Percentiles rank a stretch among this genome's conserved stretches.
These are phyloP conservation scores for Pelosia muscerda DNA, from an alignment of 2,888 invertebrate genomes.

Conservation along the genomic window DNA sequence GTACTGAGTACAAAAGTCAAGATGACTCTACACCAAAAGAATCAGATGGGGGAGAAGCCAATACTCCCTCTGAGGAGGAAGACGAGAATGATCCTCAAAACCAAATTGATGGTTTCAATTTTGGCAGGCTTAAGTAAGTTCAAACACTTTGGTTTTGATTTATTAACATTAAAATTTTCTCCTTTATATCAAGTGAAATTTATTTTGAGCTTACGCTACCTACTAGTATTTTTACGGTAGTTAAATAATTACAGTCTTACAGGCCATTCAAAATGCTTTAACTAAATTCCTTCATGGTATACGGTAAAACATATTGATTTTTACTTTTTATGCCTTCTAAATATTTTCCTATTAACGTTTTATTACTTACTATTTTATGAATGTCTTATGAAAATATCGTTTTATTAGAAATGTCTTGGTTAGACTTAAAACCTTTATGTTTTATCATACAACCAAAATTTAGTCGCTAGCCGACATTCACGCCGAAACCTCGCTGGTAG, in stretches of 20 bases:
- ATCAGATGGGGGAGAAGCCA: conserved; percentile 78
- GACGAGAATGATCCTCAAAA: conserved; percentile 89
- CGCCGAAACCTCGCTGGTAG: background rate
- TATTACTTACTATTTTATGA: too few relatives aligned
- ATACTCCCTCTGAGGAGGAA: conserved; percentile 79
- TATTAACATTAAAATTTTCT: background rate
- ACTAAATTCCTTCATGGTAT: background rate
- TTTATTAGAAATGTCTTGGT: too few relatives aligned
- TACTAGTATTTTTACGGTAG: background rate
- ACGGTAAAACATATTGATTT: background rate
- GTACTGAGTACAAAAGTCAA: conserved; percentile 99
- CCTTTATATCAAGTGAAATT: background rate
- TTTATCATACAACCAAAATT: too few relatives aligned
- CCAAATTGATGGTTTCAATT: conserved; percentile 95
- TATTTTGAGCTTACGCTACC: too few relatives aligned
- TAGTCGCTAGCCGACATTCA: too few relatives aligned
- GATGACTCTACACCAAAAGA: conserved; percentile 94
- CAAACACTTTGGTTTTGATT: background rate
- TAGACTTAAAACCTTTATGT: too few relatives aligned
- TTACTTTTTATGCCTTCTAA: background rate
- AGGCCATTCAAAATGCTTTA: too few relatives aligned
- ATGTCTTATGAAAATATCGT: too few relatives aligned
- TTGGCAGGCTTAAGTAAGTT: conserved; percentile 93
- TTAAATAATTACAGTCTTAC: background rate
- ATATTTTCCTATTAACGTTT: too few relatives aligned